Conservation (phyloP, 2,113 vertebrate genomes). For the Gallinago media region DNA sequence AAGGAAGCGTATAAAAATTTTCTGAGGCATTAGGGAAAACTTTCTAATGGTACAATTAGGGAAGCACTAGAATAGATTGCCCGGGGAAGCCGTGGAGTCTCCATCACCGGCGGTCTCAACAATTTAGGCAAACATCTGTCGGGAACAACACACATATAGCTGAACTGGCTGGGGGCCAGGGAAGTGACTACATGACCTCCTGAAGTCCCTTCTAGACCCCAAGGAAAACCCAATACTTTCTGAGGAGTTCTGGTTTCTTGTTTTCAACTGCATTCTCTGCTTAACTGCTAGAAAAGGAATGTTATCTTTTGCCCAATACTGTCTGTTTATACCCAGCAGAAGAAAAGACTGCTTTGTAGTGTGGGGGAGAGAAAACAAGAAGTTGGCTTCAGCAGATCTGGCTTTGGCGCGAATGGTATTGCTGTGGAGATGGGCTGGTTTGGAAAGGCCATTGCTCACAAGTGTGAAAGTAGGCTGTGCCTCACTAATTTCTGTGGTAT, state of each 20-base stretch:
- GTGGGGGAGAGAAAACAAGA: not conserved
- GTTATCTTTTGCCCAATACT: not conserved
- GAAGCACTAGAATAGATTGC: conserved; percentile 52
- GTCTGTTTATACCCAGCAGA: not conserved
- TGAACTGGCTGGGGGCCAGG: conserved; percentile 43
- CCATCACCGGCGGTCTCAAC: conserved; percentile 8
- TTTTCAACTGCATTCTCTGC: not conserved
- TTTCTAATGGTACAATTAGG: conserved; percentile 65
- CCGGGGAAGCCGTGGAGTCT: conserved; percentile 55
- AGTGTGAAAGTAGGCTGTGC: not conserved
- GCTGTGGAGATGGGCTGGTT: not conserved
- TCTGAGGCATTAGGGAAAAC: conserved; percentile 68
- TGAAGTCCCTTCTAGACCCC: conserved; percentile 28
- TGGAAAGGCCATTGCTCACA: not conserved
- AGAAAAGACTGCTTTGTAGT: not conserved
- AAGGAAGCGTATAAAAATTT: conserved; percentile 66
- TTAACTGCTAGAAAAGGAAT: not conserved
- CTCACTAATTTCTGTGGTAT: not conserved
- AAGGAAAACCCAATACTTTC: not conserved
- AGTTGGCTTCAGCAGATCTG: not conserved
- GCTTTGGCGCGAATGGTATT: not conserved
- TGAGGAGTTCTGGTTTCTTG: not conserved
- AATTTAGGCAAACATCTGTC: conserved; percentile 59
- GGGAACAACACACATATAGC: conserved; percentile 16
- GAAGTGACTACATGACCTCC: conserved; percentile 54